A percentile compares a stretch with the other conserved stretches of the same genome.
These are phyloP conservation scores for Stomatorhinus ivindoensis DNA, from an alignment of 2,113 vertebrate species.

Conservation along the genomic window DNA sequence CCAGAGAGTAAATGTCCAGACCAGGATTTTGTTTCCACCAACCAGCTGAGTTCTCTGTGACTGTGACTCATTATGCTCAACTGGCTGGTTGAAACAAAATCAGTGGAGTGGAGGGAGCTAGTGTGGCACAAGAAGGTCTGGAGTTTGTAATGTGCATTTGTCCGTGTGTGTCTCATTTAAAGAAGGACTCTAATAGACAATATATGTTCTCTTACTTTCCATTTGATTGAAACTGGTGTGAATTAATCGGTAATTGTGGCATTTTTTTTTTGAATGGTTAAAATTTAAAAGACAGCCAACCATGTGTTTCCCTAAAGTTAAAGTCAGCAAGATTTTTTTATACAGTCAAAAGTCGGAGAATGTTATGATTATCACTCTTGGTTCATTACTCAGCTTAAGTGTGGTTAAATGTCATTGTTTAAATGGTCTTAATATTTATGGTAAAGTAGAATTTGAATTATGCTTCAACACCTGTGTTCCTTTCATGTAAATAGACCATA, in stretches of 20 bases:
- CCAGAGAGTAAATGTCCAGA: too few relatives aligned
- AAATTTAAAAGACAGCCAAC: not conserved
- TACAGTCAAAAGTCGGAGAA: not conserved
- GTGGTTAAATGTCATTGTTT: not conserved
- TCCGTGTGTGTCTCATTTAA: too few relatives aligned
- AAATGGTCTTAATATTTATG: not conserved
- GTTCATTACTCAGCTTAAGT: not conserved
- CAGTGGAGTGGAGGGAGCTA: not conserved
- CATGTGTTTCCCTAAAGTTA: not conserved
- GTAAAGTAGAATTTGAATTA: not conserved
- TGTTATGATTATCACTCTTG: not conserved
- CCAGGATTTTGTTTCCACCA: too few relatives aligned
- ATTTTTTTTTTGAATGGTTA: not conserved
- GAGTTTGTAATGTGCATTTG: not conserved
- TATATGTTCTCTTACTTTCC: too few relatives aligned
- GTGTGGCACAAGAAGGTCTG: not conserved
- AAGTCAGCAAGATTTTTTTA: not conserved
- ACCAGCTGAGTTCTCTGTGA: too few relatives aligned
- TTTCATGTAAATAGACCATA: not conserved
- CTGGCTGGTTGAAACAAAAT: too few relatives aligned
- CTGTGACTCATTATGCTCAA: too few relatives aligned
- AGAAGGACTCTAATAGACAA: not conserved
- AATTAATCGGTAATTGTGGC: not conserved
- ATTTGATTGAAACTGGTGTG: not conserved
- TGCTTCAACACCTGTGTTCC: not conserved